Evolutionary conservation across 2,113 vertebrate species (phyloP), one percentile per base, ranked within the genome.

Genomic region (Lates calcarifer): DNA sequence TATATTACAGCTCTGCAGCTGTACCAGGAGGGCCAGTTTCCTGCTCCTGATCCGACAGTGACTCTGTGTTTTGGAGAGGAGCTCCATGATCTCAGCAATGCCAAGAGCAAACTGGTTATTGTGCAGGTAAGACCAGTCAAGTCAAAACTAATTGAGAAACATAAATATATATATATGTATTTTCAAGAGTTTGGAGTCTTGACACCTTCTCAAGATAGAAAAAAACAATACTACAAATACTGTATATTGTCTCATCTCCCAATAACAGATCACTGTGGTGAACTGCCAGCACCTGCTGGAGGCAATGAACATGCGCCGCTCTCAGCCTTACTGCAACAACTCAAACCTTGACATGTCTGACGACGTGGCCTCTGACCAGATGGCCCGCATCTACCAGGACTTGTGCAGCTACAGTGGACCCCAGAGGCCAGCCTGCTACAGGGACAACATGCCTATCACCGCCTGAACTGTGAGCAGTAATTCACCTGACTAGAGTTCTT

Each of bases 61-160:
- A 95, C 94, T 26, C 93, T 99, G 76, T 99, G 98, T 91, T 99
- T 99, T 0, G 98, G 98, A 64, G 98, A 99, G 63, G 98, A 99
- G 81, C 98, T 98, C 77, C 96, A 95, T 0, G 98, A 98, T 0
- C 76, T 93, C 0, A 93, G 83, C 24, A 95, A 94, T 0, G 90
- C 96, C 80, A 96, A 96, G 78, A 95, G 81, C 81, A 99, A 99
- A 74, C 95, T 99, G 88, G 98, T 99, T 72, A 96, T 98, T 0
- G 97, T 99, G 35, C 97, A 99, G 98, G 98, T 99, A 88, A 11
- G 80, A 81, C 17, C 14, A 62, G 10, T 7, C 53, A 26, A 75
- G 20, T 29, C 10, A 13, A 13, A 66, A 53, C 17, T 28, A 12
- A 63, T 9, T 22, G 2, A 65, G 33, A 3, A 62, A 51, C 5